These are phyloP conservation scores for Heliocidaris tuberculata DNA, from an alignment of 35 echinoderm and acorn worm species.

Conservation along the genomic window DNA sequence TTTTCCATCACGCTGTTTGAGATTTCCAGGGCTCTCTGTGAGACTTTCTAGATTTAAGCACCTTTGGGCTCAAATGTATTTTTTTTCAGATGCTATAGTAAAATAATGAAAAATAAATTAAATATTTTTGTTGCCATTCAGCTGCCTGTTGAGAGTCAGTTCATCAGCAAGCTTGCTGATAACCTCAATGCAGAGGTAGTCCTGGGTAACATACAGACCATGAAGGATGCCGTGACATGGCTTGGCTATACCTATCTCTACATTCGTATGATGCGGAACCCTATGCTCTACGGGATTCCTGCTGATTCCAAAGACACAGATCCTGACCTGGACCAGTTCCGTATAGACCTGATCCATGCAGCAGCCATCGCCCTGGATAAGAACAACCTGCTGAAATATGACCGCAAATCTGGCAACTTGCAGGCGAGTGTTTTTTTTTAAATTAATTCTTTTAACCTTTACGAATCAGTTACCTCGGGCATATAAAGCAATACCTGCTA, in stretches of 20 bases:
- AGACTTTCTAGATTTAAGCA: no score
- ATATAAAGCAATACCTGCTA: no score
- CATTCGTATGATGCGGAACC: slow-evolving; percentile 98
- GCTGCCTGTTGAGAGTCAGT: slow-evolving; percentile 97
- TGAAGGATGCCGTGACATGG: slow-evolving; percentile 98
- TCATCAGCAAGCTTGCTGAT: slow-evolving; percentile 86
- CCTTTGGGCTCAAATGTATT: no score
- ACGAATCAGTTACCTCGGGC: no score
- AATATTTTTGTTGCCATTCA: neutral
- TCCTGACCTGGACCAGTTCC: slow-evolving; percentile 82
- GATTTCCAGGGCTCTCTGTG: no score
- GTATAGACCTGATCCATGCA: slow-evolving; percentile 91
- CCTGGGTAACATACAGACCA: slow-evolving; percentile 85
- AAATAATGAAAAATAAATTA: no score
- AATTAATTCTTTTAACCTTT: neutral
- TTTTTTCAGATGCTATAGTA: no score
- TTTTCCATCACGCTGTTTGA: no score
- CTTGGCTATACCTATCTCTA: slow-evolving; percentile 98
- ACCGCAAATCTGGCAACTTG: slow-evolving; percentile 90
- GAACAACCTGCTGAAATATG: slow-evolving; percentile 96
- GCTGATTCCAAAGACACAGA: slow-evolving; percentile 82
- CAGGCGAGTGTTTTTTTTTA: slow-evolving; percentile 60
- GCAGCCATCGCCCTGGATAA: slow-evolving; percentile 75
- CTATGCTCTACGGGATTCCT: slow-evolving; percentile 79
- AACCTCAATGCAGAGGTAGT: slow-evolving; percentile 96